A percentile compares a stretch with the other conserved stretches of the same genome.
These are phyloP conservation scores for Halichoeres trimaculatus DNA, from an alignment of 2,113 vertebrate genomes.

Conservation along the genomic window DNA sequence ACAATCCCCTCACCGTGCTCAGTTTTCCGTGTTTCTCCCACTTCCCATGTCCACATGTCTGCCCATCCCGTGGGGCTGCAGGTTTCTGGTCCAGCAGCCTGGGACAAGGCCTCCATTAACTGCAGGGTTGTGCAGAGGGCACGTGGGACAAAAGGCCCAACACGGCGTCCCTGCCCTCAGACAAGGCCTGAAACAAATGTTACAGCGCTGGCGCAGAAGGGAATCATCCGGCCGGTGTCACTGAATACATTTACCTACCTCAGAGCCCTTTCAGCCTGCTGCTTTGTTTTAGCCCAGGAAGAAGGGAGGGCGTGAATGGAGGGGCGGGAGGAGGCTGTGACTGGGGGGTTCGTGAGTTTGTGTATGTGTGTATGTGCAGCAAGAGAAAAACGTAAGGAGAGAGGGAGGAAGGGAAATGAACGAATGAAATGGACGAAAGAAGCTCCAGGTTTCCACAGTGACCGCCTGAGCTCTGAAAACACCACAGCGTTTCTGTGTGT, in stretches of 20 bases:
- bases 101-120: constrained; percentile 98
- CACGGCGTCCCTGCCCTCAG: constrained; percentile 91
- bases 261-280: constrained; percentile 89
- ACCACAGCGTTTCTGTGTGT: constrained; percentile 62
- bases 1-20: background rate
- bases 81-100: constrained; percentile 92
- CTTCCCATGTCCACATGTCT: constrained; percentile 63
- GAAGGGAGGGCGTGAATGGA: constrained; percentile 86
- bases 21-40: constrained; percentile 48
- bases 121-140: constrained; percentile 89
- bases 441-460: constrained; percentile 89
- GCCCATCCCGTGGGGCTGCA: constrained; percentile 76
- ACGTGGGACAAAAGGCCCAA: constrained; percentile 92
- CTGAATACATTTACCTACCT: constrained; percentile 99
- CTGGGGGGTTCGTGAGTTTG: constrained; percentile 44
- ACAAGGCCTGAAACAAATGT: constrained; percentile 98
- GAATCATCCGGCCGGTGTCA: constrained; percentile 99
- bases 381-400: constrained; percentile 77
- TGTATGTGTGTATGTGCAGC: constrained; percentile 54
- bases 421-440: constrained; percentile 71
- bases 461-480: constrained; percentile 81
- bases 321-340: constrained; percentile 79
- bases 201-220: constrained; percentile 93
- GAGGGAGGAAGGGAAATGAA: constrained; percentile 80
- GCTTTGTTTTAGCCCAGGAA: constrained; percentile 85